Evolutionary conservation across 92 coral and sea anemone species (phyloP), one percentile per base, ranked within the genome.

Genomic region (Epizoanthus ramosus): DNA sequence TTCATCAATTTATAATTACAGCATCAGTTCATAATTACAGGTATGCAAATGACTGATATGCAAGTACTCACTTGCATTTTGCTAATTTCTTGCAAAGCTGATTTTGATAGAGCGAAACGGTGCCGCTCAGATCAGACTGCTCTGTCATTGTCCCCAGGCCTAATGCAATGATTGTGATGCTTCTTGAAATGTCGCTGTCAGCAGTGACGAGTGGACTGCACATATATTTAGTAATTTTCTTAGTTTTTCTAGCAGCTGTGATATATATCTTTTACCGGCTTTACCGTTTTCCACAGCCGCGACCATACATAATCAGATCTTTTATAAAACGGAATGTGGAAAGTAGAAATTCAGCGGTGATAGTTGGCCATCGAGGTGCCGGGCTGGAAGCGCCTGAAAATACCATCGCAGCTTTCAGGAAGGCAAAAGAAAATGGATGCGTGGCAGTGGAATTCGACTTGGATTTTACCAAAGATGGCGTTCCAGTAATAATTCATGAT

Each of bases 401-500:
- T 71, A 95, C 98, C 6, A 59, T 95, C 3, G 94, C 93, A 8
- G 98, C 98, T 28, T 95, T 95, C 66, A 87, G 88, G 68, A 85
- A 87, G 77, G 98, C 98, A 39, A 92, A 92, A 66, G 89, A 95
- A 80, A 92, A 88, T 75, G 98, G 98, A 21, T 97, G 98, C n/a
- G 71, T 66, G 41, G 98, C 89, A 3, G 98, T 95, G 28, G 98
- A 95, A 71, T 95, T 95, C 83, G 98, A 95, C 75, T 92, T 95
- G 61, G 98, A 93, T 69, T 94, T 95, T 79, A 91, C 98, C 21
- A 91, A 89, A 89, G 98, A 95, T 91, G 98, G 98, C 79, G 91
- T 90, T 9, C 96, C 96, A 59, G 94, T 95, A 89, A 90, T 95
- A 79, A 93, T 95, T 88, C 98, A 95, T 86, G 98, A 95, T 64